Conservation (phyloP, 1,140 invertebrate genomes). For the Gryllus bimaculatus region DNA sequence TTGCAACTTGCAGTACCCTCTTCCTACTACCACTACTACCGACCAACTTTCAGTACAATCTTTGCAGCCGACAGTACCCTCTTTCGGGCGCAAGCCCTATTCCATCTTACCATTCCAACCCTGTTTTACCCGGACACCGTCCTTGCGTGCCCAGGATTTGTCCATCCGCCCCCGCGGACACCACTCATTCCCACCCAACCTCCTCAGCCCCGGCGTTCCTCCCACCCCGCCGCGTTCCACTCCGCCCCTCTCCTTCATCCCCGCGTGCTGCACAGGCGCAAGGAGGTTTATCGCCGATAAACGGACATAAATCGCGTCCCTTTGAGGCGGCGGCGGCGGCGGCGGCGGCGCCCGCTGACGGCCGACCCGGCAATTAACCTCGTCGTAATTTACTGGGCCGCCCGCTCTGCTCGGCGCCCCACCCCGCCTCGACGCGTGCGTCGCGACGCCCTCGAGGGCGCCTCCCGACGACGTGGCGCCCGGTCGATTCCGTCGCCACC, state of each 20-base stretch:
- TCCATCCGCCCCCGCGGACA: neutral
- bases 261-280: neutral
- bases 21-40: no score
- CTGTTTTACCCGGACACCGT: no score
- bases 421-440: neutral
- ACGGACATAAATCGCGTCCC: neutral
- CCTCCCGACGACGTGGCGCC: no score
- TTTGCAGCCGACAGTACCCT: no score
- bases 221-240: neutral
- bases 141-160: no score
- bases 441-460: no score
- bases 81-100: no score
- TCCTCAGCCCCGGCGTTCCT: neutral
- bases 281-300: neutral
- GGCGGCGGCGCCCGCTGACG: neutral
- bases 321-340: neutral
- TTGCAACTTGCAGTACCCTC: no score
- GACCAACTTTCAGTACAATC: no score
- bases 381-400: slow-evolving; percentile 2
- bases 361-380: neutral
- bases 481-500: no score
- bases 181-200: neutral
- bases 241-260: neutral
- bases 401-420: no score
- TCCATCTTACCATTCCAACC: no score